These are phyloP conservation scores for Sylvietta virens DNA, from an alignment of 2,113 vertebrate species.

Conservation along the genomic window DNA sequence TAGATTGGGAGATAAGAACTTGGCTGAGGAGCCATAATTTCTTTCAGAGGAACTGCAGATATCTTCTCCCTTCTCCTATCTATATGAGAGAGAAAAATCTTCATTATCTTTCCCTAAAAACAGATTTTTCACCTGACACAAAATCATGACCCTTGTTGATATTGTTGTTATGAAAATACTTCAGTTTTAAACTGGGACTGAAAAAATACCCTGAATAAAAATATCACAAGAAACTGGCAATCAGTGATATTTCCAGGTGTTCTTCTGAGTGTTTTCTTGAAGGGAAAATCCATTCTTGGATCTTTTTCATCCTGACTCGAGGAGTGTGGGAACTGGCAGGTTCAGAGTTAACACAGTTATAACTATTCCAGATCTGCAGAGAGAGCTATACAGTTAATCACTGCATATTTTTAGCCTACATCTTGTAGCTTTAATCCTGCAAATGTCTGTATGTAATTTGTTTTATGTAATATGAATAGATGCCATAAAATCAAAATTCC, in stretches of 20 bases:
- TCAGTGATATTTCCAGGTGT: background rate
- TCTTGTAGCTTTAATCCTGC: slow-evolving; percentile 63
- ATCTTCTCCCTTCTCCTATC: background rate
- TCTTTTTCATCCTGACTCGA: background rate
- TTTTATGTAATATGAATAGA: slow-evolving; percentile 57
- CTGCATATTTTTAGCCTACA: slow-evolving; percentile 54
- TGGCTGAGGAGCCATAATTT: background rate
- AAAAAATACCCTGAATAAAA: background rate
- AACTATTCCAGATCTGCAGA: slow-evolving; percentile 52
- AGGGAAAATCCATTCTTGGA: fast-evolving
- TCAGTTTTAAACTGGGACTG: background rate
- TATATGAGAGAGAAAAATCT: background rate
- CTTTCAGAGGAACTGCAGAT: background rate
- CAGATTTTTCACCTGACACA: background rate
- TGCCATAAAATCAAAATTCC: slow-evolving; percentile 35
- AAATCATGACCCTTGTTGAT: background rate
- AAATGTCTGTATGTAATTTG: slow-evolving; percentile 59
- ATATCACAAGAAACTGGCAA: background rate
- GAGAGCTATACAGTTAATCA: slow-evolving; percentile 62
- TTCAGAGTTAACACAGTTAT: slow-evolving; percentile 35
- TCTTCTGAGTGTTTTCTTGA: background rate
- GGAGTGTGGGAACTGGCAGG: background rate
- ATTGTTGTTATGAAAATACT: background rate
- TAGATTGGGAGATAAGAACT: background rate
- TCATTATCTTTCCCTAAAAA: background rate